Percentiles rank a stretch among this genome's conserved stretches.
These are phyloP conservation scores for Syngnathus scovelli DNA, from an alignment of 2,113 vertebrate species.

Conservation along the genomic window DNA sequence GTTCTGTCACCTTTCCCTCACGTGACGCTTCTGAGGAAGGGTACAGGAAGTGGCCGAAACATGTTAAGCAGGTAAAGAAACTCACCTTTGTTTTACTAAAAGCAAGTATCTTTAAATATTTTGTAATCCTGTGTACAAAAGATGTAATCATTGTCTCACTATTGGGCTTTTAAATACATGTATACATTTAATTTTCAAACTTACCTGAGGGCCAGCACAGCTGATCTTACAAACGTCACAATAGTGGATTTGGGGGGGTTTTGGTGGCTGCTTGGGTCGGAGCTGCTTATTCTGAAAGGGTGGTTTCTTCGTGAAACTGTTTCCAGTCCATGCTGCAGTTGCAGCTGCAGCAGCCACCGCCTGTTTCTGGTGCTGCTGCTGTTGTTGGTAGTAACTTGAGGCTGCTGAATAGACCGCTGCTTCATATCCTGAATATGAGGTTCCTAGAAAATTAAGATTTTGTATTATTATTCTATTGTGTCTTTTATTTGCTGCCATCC, in stretches of 20 bases:
- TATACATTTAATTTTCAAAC: constrained; percentile 3
- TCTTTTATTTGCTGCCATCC: neutral
- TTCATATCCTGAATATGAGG: constrained; percentile 95
- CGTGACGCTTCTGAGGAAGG: too few species aligned
- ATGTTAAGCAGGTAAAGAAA: too few species aligned
- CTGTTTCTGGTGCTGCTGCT: constrained; percentile 88
- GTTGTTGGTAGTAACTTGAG: constrained; percentile 94
- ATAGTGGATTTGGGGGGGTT: constrained; percentile 98
- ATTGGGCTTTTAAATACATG: too few species aligned
- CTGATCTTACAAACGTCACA: constrained; percentile 99
- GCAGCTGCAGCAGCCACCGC: constrained; percentile 86
- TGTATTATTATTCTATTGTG: too few species aligned
- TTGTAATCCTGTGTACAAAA: too few species aligned
- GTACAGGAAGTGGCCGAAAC: too few species aligned
- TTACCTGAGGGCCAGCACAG: constrained; percentile 97
- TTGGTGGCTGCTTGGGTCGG: constrained; percentile 93
- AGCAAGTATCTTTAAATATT: too few species aligned
- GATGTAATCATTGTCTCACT: too few species aligned
- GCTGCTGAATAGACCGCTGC: constrained; percentile 97
- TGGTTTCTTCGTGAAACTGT: constrained; percentile 92
- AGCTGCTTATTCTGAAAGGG: constrained; percentile 95
- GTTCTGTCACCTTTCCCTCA: too few species aligned
- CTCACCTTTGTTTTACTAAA: too few species aligned
- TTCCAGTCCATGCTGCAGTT: constrained; percentile 91
- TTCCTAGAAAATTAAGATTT: constrained; percentile 70